phyloP scores from a whole-genome alignment of 2,888 invertebrate species.

The Campaea margaritaria region DNA sequence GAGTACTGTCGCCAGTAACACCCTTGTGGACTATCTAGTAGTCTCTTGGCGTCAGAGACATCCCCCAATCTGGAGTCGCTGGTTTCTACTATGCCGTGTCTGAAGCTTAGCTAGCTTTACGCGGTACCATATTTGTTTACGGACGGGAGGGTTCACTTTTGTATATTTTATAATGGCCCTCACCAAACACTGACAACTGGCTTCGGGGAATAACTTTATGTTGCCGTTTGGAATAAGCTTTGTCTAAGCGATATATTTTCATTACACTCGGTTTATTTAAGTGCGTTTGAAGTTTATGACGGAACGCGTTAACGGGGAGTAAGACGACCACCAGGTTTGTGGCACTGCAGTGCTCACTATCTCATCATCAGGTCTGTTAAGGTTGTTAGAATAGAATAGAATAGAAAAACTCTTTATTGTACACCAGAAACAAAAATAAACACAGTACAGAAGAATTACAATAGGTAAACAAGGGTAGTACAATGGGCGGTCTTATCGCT shows the following conservation, averaged over 20 bases:
- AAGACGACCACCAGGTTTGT: conserved; percentile 10
- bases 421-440: too few species aligned
- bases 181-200: conserved; percentile 72
- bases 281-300: conserved; percentile 26
- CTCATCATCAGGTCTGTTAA: too few species aligned
- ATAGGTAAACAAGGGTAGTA: too few species aligned
- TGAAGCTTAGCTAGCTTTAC: conserved; percentile 29
- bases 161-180: conserved; percentile 75
- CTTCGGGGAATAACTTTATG: conserved; percentile 71
- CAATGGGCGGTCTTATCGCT: too few species aligned
- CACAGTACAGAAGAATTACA: too few species aligned
- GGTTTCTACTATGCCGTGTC: conserved; percentile 49
- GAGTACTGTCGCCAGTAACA: too few species aligned
- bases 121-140: conserved; percentile 66
- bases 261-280: conserved; percentile 21
- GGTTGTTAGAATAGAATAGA: too few species aligned
- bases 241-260: conserved; percentile 47
- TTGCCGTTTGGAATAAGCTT: conserved; percentile 51
- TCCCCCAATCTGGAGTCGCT: too few species aligned
- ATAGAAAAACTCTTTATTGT: too few species aligned
- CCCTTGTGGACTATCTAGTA: too few species aligned
- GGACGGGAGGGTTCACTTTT: conserved; percentile 60
- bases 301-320: background rate
- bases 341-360: too few species aligned
- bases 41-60: too few species aligned